Evolutionary conservation across 2,113 vertebrate genomes (phyloP).

Genomic region (Stigmatopora argus): DNA sequence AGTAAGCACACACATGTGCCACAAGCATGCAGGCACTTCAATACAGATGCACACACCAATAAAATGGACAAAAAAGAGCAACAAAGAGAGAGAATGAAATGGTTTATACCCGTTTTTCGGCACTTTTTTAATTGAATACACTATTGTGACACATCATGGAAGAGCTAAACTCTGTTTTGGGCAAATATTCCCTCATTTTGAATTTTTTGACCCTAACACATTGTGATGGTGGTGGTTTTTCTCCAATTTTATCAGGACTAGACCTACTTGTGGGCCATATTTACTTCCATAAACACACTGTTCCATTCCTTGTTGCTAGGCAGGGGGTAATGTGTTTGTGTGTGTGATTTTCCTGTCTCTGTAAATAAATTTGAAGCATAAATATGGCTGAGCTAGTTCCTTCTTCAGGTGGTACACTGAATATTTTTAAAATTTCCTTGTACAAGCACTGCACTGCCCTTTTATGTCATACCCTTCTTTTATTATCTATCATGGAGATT

Average conservation of each 20-base stretch:
- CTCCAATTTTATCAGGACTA: no score
- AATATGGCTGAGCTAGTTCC: neutral
- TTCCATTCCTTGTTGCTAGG: neutral
- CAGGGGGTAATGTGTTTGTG: neutral
- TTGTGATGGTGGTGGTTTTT: no score
- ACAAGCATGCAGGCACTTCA: conserved; percentile 14
- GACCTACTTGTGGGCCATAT: no score
- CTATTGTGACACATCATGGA: no score
- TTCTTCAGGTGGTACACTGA: neutral
- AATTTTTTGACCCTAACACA: no score
- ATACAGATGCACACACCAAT: conserved; percentile 23
- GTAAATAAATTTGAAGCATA: neutral
- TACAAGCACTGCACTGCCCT: neutral
- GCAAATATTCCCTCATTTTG: no score
- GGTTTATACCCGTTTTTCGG: no score
- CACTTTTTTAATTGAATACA: no score
- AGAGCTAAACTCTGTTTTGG: no score
- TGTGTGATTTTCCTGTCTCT: neutral
- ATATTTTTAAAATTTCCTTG: neutral
- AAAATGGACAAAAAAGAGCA: no score
- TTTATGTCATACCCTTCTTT: no score
- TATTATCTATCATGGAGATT: neutral
- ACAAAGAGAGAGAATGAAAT: no score
- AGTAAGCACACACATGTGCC: conserved; percentile 51
- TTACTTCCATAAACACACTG: neutral